phyloP scores from a whole-genome alignment of 1,140 invertebrate genomes.

The Drosophila santomea region DNA sequence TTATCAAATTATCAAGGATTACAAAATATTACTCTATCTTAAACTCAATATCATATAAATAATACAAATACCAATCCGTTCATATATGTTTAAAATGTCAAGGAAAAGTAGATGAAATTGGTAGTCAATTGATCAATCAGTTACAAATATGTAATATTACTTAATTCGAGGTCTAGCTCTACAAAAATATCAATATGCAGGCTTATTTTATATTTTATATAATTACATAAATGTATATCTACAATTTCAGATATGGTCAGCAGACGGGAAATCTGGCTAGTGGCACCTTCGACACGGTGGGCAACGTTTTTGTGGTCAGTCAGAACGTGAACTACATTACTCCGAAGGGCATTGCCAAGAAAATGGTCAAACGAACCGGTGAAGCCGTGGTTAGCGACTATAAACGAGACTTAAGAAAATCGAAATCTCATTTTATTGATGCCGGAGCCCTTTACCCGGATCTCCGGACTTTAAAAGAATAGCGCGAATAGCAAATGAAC shows the following conservation, averaged over 20 bases:
- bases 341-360: conserved; percentile 88
- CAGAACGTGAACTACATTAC: conserved; percentile 87
- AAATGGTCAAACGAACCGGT: conserved; percentile 88
- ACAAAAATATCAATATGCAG: too few relatives aligned
- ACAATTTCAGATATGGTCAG: conserved; percentile 87
- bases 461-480: conserved; percentile 66
- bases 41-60: too few relatives aligned
- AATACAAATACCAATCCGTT: too few relatives aligned
- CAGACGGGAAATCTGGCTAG: conserved; percentile 87
- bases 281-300: conserved; percentile 87
- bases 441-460: conserved; percentile 80
- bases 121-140: too few relatives aligned
- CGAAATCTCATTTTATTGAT: conserved; percentile 74
- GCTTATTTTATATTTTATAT: too few relatives aligned
- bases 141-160: too few relatives aligned
- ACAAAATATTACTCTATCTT: too few relatives aligned
- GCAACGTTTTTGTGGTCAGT: conserved; percentile 87
- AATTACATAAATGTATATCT: conserved; percentile 59
- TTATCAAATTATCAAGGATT: too few relatives aligned
- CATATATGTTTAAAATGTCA: too few relatives aligned
- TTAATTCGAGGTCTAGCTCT: too few relatives aligned
- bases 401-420: conserved; percentile 59
- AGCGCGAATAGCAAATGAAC: conserved; percentile 20
- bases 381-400: conserved; percentile 86
- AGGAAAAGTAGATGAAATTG: too few relatives aligned